Evolutionary conservation across 2,888 invertebrate genomes (phyloP), one percentile per base, ranked within the genome.

Genomic region (Cataglyphis cursor): DNA sequence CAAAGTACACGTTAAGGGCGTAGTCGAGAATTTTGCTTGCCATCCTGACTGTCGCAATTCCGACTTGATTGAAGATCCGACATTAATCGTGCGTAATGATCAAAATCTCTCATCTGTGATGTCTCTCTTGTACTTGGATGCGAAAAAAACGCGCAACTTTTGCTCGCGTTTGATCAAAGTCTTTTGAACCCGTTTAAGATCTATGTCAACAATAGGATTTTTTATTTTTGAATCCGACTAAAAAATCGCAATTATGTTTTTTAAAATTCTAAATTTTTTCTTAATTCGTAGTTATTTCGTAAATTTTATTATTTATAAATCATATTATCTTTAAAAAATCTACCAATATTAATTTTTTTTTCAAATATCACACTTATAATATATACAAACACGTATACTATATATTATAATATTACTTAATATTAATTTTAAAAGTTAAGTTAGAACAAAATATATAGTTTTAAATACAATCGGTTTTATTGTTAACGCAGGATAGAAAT

Each of bases 41-140:
- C 86, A 74, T 81, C 87, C 91, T 5, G 6, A 65, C 54, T 92
- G 91, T 82, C 38, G 51, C n/a, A 81, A 81, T 62, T 70, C 82
- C 54, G 24, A 21, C 35, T 9, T 51, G 24, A 65, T 57, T 21
- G 70, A 83, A 70, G 91, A 92, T 64, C 87, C 88, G 31, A 92
- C 91, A 44, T 85, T 88, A 61, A 82, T 91, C 65, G 91, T 91
- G 84, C 87, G 90, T 89, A 85, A 70, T 41, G 61, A 85, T 76
- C 73, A 65, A 74, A 72, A 70, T 59, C 81, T 66, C 41, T 59
- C 12, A n/a, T 8, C 21, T n/a, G 28, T 12, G 38, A 44, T 31
- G 15, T 41, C 10, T 57, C 31, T 35, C 41, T 78, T 57, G 35
- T 28, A 21, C 35, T 68, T 31, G 57, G 2, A 51, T n/a, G 21